phyloP scores from a whole-genome alignment of 2,113 vertebrate species.

The Cryptoleucopteryx plumbea region DNA sequence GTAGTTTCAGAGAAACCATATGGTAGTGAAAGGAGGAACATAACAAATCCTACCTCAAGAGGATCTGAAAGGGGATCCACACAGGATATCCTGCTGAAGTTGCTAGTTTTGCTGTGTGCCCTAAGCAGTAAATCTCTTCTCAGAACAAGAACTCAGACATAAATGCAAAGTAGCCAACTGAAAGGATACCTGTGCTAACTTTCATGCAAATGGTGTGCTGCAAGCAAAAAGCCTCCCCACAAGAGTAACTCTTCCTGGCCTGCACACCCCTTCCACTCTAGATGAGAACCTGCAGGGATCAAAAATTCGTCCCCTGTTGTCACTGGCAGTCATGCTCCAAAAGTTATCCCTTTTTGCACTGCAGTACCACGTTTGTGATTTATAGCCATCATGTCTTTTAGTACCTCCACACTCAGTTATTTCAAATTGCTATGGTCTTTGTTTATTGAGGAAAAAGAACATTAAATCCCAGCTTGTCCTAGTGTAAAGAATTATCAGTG shows the following conservation, averaged over 20 bases:
- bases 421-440: neutral
- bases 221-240: neutral
- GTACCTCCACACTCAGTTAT: neutral
- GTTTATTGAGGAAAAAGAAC: neutral
- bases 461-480: neutral
- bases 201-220: neutral
- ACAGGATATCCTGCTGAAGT: neutral
- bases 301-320: neutral
- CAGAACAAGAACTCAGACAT: rapidly evolving
- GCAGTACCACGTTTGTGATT: neutral
- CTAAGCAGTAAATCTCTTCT: neutral
- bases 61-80: constrained; percentile 17
- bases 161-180: neutral
- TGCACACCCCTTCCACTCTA: neutral
- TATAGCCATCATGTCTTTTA: rapidly evolving
- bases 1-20: neutral
- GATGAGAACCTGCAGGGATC: neutral
- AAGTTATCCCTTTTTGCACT: neutral
- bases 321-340: neutral
- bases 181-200: neutral
- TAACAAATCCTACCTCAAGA: neutral
- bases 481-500: neutral
- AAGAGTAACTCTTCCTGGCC: neutral
- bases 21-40: neutral
- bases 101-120: neutral